Conservation (phyloP, 2,113 vertebrate genomes). For the Anhinga rufa region DNA sequence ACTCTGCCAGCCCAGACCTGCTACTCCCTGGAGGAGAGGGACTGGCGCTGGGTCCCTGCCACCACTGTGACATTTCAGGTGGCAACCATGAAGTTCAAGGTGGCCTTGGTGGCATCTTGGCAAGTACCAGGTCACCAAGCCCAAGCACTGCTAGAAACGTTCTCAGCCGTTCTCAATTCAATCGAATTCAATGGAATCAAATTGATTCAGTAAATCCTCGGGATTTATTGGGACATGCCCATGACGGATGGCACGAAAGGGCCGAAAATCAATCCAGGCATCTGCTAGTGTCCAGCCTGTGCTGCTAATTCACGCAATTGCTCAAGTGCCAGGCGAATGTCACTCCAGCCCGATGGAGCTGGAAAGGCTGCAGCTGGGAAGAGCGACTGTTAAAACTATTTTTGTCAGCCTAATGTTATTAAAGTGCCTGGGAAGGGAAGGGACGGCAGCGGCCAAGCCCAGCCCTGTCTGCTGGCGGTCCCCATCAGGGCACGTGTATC, state of each 20-base stretch:
- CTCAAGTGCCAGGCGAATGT: not conserved
- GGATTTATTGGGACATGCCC: not conserved
- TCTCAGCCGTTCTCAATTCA: not conserved
- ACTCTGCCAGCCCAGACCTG: not conserved
- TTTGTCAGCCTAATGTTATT: not conserved
- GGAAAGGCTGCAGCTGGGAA: not conserved
- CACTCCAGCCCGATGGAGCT: not conserved
- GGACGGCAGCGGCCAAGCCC: not conserved
- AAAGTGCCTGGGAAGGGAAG: not conserved
- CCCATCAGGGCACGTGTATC: not conserved
- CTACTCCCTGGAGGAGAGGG: not conserved
- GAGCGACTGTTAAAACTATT: not conserved
- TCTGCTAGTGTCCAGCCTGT: not conserved
- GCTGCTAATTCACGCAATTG: not conserved
- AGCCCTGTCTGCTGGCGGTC: accelerated
- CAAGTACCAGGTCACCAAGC: accelerated
- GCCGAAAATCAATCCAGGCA: not conserved
- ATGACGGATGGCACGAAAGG: not conserved
- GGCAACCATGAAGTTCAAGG: not conserved
- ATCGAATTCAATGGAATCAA: too few relatives aligned
- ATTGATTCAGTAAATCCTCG: too few relatives aligned
- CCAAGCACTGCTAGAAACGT: not conserved
- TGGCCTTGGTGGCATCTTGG: not conserved
- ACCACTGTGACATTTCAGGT: not conserved
- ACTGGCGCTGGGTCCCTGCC: not conserved